phyloP scores from a whole-genome alignment of 2,113 vertebrate genomes.

The Grantiella picta region DNA sequence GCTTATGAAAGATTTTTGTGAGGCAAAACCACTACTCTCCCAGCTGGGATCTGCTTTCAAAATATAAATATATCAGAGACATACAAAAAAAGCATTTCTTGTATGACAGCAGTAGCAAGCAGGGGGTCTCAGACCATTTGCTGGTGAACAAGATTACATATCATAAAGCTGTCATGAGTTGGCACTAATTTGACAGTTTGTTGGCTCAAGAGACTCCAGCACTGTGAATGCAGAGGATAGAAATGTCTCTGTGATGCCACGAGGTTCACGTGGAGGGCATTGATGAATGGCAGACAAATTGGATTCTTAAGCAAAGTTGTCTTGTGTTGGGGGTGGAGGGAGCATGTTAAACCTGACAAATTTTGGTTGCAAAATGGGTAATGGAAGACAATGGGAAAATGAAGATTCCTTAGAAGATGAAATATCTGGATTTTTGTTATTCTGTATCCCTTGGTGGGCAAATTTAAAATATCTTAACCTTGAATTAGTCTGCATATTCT shows the following conservation, averaged over 20 bases:
- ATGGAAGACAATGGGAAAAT: background rate
- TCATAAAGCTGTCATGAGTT: slow-evolving; percentile 67
- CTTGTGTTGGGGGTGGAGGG: background rate
- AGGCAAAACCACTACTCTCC: slow-evolving; percentile 1
- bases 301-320: slow-evolving; percentile 39
- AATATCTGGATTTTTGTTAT: background rate
- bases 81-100: slow-evolving; percentile 21
- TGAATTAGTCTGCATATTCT: background rate
- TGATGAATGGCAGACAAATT: slow-evolving; percentile 59
- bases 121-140: slow-evolving; percentile 64
- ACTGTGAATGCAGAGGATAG: slow-evolving; percentile 30
- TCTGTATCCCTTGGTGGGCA: background rate
- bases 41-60: slow-evolving; percentile 53
- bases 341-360: background rate
- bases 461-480: background rate
- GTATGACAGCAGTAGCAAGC: slow-evolving; percentile 56
- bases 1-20: background rate
- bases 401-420: background rate
- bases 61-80: slow-evolving; percentile 39
- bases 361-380: background rate
- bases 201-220: slow-evolving; percentile 55
- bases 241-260: slow-evolving; percentile 48
- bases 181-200: slow-evolving; percentile 69
- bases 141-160: slow-evolving; percentile 65
- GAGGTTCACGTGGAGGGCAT: slow-evolving; percentile 22